Percentiles rank a stretch among this genome's conserved stretches.
phyloP scores from a whole-genome alignment of 2,113 vertebrate species.

The Zapornia atra region DNA sequence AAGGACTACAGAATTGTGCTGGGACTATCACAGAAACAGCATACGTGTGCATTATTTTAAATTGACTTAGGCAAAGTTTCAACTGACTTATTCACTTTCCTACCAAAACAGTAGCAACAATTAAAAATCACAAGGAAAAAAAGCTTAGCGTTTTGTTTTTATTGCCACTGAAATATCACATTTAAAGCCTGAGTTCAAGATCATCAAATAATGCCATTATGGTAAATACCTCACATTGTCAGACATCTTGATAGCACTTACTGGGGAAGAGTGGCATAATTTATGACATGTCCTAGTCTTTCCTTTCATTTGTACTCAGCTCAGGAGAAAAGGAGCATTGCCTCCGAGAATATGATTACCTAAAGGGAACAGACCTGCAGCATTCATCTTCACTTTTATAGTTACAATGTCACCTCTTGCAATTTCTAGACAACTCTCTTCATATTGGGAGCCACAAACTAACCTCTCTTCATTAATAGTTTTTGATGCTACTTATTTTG shows the following conservation, averaged over 20 bases:
- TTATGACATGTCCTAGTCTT: not conserved
- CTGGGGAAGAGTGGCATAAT: not conserved
- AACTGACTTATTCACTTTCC: not conserved
- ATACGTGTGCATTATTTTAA: rapidly evolving
- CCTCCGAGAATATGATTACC: not conserved
- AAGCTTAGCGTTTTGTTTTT: not conserved
- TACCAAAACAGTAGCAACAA: not conserved
- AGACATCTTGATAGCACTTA: not conserved
- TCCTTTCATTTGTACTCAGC: not conserved
- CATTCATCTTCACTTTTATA: not conserved
- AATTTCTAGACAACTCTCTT: not conserved
- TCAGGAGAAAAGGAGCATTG: not conserved
- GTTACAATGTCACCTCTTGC: not conserved
- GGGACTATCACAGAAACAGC: not conserved
- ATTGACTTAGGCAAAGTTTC: not conserved
- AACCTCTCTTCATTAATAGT: not conserved
- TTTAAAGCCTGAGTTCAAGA: not conserved
- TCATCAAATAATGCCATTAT: not conserved
- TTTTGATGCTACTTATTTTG: not conserved
- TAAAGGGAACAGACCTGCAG: not conserved
- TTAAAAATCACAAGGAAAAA: not conserved
- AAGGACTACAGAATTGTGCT: not conserved
- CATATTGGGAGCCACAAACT: not conserved
- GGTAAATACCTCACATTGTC: not conserved
- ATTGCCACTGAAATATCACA: not conserved